Conservation (phyloP, 1,140 invertebrate species). For the Plutomurus gul region DNA sequence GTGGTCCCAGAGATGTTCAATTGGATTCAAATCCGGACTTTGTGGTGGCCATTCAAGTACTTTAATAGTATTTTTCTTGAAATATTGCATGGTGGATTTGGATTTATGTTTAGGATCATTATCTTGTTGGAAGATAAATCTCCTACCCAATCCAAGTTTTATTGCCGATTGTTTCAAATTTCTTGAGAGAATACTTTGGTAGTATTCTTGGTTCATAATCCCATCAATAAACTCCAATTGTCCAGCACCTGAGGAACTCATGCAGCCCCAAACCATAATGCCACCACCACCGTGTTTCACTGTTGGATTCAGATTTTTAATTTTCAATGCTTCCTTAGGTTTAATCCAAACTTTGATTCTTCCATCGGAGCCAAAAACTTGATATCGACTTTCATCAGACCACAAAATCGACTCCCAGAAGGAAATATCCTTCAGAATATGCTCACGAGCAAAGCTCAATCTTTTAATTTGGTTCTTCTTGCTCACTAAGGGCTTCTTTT, state of each 20-base stretch:
- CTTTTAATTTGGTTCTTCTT: not conserved
- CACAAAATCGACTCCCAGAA: slow-evolving; percentile 9
- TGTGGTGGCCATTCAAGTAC: slow-evolving; percentile 55
- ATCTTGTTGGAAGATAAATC: slow-evolving; percentile 55
- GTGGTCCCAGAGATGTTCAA: slow-evolving; percentile 56
- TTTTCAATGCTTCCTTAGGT: slow-evolving; percentile 35
- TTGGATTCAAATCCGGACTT: slow-evolving; percentile 57
- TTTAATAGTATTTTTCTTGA: slow-evolving; percentile 52
- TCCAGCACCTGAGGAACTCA: slow-evolving; percentile 54
- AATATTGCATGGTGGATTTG: slow-evolving; percentile 49
- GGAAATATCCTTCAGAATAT: not conserved
- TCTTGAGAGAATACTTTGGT: slow-evolving; percentile 53
- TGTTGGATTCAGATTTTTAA: slow-evolving; percentile 40
- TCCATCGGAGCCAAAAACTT: slow-evolving; percentile 33
- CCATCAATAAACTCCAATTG: slow-evolving; percentile 55
- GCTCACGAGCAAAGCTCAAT: not conserved
- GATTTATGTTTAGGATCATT: slow-evolving; percentile 57
- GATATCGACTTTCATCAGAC: slow-evolving; percentile 10
- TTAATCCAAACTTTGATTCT: slow-evolving; percentile 49
- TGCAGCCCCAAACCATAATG: slow-evolving; percentile 58
- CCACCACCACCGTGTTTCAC: slow-evolving; percentile 56
- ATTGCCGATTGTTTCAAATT: slow-evolving; percentile 50
- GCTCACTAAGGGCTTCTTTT: not conserved
- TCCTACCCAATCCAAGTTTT: slow-evolving; percentile 40
- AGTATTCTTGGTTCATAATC: slow-evolving; percentile 55